These are phyloP conservation scores for Phyto melanocephala DNA, from an alignment of 2,888 invertebrate genomes.

Conservation along the genomic window DNA sequence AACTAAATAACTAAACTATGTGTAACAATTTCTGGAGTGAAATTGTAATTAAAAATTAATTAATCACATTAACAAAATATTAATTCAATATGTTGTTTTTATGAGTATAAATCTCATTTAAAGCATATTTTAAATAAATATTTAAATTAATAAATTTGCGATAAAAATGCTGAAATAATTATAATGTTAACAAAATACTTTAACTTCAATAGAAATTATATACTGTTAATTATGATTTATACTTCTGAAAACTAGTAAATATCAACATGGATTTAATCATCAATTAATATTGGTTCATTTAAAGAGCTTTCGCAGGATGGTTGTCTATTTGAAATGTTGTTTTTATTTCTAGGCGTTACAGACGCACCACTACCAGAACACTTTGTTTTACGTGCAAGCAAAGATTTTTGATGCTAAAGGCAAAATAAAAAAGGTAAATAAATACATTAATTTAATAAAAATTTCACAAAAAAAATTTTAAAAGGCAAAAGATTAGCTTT, in stretches of 20 bases:
- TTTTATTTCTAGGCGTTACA: constrained; percentile 14
- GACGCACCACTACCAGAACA: not conserved
- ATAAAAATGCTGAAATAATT: constrained; percentile 5
- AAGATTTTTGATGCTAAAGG: constrained; percentile 60
- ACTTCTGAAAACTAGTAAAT: not conserved
- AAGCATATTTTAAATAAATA: constrained; percentile 17
- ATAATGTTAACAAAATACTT: constrained; percentile 37
- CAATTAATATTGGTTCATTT: constrained; percentile 59
- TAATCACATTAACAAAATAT: constrained; percentile 21
- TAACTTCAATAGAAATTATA: constrained; percentile 35
- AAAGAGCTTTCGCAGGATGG: constrained; percentile 11
- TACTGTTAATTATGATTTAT: no score
- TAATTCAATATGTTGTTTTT: constrained; percentile 30
- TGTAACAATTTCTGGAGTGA: constrained; percentile 2
- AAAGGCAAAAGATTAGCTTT: no score
- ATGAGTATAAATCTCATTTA: constrained; percentile 19
- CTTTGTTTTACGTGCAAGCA: constrained; percentile 57
- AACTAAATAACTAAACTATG: not conserved
- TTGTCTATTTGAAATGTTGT: not conserved
- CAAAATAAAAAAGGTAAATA: not conserved
- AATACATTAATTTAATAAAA: no score
- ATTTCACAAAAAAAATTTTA: no score
- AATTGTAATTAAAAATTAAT: constrained; percentile 10
- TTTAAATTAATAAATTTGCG: not conserved
- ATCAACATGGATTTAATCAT: constrained; percentile 38